Evolutionary conservation across 2,113 vertebrate genomes (phyloP).

Genomic region (Pogonocichla stellata): DNA sequence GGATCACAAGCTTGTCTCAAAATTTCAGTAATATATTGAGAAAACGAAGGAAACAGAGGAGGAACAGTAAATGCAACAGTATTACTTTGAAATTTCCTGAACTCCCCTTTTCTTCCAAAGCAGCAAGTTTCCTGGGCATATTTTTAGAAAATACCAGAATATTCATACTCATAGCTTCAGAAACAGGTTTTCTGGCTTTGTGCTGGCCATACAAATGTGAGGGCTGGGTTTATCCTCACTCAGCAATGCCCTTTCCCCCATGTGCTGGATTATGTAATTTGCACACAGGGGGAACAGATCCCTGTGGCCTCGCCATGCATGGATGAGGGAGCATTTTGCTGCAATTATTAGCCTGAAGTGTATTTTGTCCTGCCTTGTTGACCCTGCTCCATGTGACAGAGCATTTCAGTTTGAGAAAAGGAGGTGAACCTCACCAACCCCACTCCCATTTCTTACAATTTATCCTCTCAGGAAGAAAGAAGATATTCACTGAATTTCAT

Average conservation of each 20-base stretch:
- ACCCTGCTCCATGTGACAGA: background rate
- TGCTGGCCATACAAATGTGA: background rate
- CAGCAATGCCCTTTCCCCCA: background rate
- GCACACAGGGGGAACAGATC: background rate
- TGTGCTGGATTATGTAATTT: background rate
- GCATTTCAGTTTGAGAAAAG: background rate
- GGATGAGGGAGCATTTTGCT: background rate
- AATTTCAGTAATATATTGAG: background rate
- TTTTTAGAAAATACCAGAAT: background rate
- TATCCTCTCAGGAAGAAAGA: background rate
- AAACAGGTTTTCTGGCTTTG: background rate
- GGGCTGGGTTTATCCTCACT: background rate
- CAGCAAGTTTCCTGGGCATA: background rate
- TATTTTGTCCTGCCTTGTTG: background rate
- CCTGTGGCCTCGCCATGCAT: fast-evolving
- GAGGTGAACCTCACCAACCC: background rate
- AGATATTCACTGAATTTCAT: background rate
- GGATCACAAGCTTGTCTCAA: background rate
- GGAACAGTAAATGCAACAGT: background rate
- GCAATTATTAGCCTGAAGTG: background rate
- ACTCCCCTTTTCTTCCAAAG: background rate
- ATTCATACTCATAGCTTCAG: background rate
- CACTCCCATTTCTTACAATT: background rate
- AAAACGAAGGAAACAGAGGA: background rate
- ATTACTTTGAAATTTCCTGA: background rate